phyloP scores from a whole-genome alignment of 1,140 invertebrate genomes.

The Paralvinella palmiformis region DNA sequence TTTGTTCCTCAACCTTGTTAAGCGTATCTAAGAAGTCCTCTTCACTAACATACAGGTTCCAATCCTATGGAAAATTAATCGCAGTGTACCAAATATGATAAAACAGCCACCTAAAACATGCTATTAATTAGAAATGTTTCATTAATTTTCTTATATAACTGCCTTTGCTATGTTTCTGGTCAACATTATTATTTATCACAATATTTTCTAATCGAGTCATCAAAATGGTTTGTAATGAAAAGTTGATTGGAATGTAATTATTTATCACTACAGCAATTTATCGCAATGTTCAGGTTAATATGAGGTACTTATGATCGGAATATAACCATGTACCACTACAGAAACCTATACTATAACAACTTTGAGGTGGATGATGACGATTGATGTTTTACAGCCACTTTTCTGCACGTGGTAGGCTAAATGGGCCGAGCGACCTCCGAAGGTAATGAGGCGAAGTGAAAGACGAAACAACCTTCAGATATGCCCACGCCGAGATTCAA shows the following conservation, averaged over 20 bases:
- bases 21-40: constrained; percentile 29
- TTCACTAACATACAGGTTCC: constrained; percentile 32
- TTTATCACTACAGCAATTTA: too few relatives aligned
- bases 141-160: neutral
- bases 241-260: neutral
- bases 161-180: neutral
- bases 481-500: neutral
- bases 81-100: neutral
- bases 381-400: neutral
- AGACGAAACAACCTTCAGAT: neutral
- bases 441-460: neutral
- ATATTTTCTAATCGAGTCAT: neutral
- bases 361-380: too few relatives aligned
- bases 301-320: too few relatives aligned
- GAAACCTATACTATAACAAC: too few relatives aligned
- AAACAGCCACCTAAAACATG: neutral
- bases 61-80: constrained; percentile 26
- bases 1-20: constrained; percentile 27
- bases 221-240: neutral
- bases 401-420: neutral
- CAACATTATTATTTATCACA: neutral
- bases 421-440: neutral
- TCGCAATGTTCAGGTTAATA: too few relatives aligned
- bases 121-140: neutral
- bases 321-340: too few relatives aligned